phyloP scores from a whole-genome alignment of 2,888 invertebrate species.

The Plusia festucae region DNA sequence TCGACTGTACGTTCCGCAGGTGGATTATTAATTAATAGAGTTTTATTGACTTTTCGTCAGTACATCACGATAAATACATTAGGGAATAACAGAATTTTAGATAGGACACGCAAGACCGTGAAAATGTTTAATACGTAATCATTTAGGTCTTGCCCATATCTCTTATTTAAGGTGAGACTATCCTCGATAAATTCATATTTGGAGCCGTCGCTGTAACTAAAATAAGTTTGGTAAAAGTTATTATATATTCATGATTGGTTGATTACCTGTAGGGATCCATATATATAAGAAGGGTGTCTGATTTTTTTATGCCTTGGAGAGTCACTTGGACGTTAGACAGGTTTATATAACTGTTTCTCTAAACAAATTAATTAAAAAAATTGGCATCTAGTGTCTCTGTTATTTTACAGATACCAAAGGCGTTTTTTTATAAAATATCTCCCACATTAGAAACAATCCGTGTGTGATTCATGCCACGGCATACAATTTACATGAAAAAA shows the following conservation, averaged over 20 bases:
- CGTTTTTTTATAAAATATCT: too few species aligned
- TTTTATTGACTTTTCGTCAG: conserved; percentile 72
- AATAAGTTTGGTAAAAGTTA: not conserved
- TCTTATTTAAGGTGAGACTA: not conserved
- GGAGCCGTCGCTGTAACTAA: not conserved
- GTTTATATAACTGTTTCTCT: too few species aligned
- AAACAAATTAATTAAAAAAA: too few species aligned
- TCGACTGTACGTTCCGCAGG: conserved; percentile 64
- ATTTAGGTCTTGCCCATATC: conserved; percentile 4
- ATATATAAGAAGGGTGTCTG: too few species aligned
- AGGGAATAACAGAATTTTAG: conserved; percentile 53
- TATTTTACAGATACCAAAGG: too few species aligned
- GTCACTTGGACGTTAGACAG: too few species aligned
- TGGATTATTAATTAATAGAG: conserved; percentile 67
- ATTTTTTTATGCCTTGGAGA: too few species aligned
- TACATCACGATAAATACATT: conserved; percentile 56
- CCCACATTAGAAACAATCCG: too few species aligned
- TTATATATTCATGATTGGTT: not conserved
- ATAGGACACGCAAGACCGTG: conserved; percentile 61
- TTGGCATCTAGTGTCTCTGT: too few species aligned
- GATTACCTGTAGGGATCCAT: too few species aligned
- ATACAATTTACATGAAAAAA: too few species aligned
- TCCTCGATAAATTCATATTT: not conserved
- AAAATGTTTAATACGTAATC: conserved; percentile 24
- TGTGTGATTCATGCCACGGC: too few species aligned